Evolutionary conservation across 2,797 vertebrate species (phyloP).

Genomic region (Danio kyathit): DNA sequence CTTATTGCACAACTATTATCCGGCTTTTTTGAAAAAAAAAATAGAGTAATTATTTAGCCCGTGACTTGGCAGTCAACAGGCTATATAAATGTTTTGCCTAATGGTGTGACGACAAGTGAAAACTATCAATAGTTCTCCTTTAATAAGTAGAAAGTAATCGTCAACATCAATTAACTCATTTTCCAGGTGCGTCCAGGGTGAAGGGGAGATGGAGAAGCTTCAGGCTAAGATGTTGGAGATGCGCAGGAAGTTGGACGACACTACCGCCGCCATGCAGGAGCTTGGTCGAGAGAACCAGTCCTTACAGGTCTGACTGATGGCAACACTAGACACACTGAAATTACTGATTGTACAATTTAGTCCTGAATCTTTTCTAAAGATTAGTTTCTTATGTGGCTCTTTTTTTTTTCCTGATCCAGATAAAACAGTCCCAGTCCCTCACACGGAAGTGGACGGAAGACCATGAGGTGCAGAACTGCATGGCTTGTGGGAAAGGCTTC

Average conservation of each 20-base stretch:
- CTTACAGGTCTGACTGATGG: constrained; percentile 83
- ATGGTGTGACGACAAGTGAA: no score
- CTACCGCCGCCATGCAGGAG: constrained; percentile 97
- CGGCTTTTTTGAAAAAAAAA: no score
- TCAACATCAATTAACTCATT: constrained; percentile 1
- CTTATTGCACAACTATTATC: no score
- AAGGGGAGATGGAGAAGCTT: constrained; percentile 96
- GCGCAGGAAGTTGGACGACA: constrained; percentile 95
- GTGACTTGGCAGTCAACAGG: no score
- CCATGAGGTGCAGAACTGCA: constrained; percentile 96
- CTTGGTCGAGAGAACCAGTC: constrained; percentile 97
- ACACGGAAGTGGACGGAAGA: constrained; percentile 98
- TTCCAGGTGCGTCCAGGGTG: constrained; percentile 92
- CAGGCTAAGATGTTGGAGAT: constrained; percentile 92
- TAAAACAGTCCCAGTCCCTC: constrained; percentile 93
- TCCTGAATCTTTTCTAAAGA: constrained; percentile 4
- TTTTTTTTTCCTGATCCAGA: constrained; percentile 74
- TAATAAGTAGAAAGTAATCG: not conserved
- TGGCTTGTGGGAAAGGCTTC: constrained; percentile 95
- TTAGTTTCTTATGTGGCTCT: not conserved
- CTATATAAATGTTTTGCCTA: no score
- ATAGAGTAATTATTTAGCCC: no score
- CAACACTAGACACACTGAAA: not conserved
- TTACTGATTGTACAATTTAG: not conserved
- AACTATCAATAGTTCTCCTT: no score